These are phyloP conservation scores for Metacarcinus magister DNA, from an alignment of 2,888 invertebrate species.

Conservation along the genomic window DNA sequence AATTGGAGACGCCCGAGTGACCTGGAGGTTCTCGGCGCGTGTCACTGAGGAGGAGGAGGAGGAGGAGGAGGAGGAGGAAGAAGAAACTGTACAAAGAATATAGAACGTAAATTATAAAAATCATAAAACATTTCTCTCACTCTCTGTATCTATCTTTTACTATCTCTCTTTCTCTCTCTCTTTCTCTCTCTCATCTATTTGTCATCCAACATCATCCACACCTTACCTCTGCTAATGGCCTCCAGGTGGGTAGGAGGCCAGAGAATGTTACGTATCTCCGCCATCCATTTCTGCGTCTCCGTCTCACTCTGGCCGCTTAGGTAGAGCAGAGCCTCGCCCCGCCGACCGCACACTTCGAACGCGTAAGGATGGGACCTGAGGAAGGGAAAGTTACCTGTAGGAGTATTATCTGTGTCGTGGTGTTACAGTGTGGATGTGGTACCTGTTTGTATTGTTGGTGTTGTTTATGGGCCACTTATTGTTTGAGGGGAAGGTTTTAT, in stretches of 20 bases:
- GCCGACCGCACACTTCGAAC: constrained; percentile 88
- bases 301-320: constrained; percentile 88
- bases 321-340: constrained; percentile 85
- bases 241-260: constrained; percentile 83
- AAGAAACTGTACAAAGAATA: too few species aligned
- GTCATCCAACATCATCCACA: neutral
- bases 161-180: neutral
- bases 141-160: neutral
- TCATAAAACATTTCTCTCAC: neutral
- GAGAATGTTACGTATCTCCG: constrained; percentile 87
- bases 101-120: too few species aligned
- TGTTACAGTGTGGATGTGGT: neutral
- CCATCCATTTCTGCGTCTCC: constrained; percentile 90
- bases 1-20: too few species aligned
- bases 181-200: neutral
- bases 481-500: too few species aligned
- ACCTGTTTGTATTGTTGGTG: neutral
- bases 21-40: too few species aligned
- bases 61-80: too few species aligned
- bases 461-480: neutral
- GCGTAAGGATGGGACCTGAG: constrained; percentile 88
- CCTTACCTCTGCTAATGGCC: constrained; percentile 76
- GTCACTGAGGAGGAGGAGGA: too few species aligned
- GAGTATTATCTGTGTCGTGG: neutral
- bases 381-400: neutral